These are phyloP conservation scores for Arion vulgaris DNA, from an alignment of 1,140 invertebrate species.

Conservation along the genomic window DNA sequence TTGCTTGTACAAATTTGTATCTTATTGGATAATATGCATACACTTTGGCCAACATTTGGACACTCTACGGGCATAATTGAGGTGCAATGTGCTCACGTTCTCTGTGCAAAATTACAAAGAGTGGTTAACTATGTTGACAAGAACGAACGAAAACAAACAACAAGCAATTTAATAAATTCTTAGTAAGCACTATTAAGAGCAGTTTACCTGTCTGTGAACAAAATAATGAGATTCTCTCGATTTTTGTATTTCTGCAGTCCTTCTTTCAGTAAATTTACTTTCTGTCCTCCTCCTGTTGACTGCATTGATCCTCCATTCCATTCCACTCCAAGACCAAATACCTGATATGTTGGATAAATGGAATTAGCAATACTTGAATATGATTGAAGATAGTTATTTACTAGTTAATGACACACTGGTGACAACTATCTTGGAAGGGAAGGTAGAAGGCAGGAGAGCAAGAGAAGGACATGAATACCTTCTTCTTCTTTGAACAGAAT, in stretches of 20 bases:
- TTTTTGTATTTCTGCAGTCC: slow-evolving; percentile 81
- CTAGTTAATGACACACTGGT: too few relatives aligned
- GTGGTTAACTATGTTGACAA: too few relatives aligned
- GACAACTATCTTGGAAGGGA: too few relatives aligned
- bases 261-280: slow-evolving; percentile 88
- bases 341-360: slow-evolving; percentile 76
- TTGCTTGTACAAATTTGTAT: neutral
- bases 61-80: too few relatives aligned
- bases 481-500: too few relatives aligned
- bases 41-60: neutral
- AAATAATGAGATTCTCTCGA: slow-evolving; percentile 80
- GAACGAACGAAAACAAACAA: neutral
- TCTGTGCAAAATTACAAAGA: too few relatives aligned
- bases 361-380: neutral
- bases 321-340: slow-evolving; percentile 85
- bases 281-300: slow-evolving; percentile 90
- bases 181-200: neutral
- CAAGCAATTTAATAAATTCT: neutral
- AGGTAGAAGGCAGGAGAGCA: too few relatives aligned
- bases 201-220: slow-evolving; percentile 92
- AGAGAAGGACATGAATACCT: too few relatives aligned
- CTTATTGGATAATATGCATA: neutral
- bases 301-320: slow-evolving; percentile 93
- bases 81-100: too few relatives aligned
- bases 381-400: too few relatives aligned